Conservation (phyloP, 2,888 invertebrate genomes). For the Erebia palarica region DNA sequence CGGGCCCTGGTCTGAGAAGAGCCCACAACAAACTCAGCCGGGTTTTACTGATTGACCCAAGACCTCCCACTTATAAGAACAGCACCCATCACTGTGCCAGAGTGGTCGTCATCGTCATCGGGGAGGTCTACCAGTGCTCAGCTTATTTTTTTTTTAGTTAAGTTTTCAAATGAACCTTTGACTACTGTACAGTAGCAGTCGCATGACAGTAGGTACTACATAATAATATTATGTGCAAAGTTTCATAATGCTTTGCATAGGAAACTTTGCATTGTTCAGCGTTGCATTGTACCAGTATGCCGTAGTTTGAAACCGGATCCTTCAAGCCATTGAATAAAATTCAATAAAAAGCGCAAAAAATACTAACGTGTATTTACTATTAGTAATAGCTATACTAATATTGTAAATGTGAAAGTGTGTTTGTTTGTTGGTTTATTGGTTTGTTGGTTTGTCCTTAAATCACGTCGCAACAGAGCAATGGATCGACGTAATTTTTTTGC, state of each 20-base stretch:
- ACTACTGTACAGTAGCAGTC: neutral
- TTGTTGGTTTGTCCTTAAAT: too few relatives aligned
- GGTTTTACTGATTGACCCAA: too few relatives aligned
- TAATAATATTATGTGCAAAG: neutral
- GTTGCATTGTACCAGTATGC: conserved; percentile 23
- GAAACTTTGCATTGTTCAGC: conserved; percentile 33
- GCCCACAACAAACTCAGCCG: too few relatives aligned
- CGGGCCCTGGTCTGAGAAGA: too few relatives aligned
- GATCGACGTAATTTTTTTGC: too few relatives aligned
- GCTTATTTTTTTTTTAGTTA: too few relatives aligned
- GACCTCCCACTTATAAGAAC: too few relatives aligned
- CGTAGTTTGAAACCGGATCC: conserved; percentile 29
- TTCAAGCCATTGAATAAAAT: conserved; percentile 29
- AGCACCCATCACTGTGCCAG: too few relatives aligned
- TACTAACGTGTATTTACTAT: neutral
- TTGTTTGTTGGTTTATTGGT: too few relatives aligned
- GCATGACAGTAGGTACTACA: neutral
- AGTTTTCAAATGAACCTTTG: neutral
- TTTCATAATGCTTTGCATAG: conserved; percentile 29
- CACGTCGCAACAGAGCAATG: too few relatives aligned
- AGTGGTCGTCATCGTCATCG: too few relatives aligned
- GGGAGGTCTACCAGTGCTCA: neutral
- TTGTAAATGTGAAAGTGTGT: too few relatives aligned
- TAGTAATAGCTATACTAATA: neutral
- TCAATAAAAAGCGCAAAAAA: conserved; percentile 26